Conservation (phyloP, 2,888 invertebrate species). For the Noctua comes region DNA sequence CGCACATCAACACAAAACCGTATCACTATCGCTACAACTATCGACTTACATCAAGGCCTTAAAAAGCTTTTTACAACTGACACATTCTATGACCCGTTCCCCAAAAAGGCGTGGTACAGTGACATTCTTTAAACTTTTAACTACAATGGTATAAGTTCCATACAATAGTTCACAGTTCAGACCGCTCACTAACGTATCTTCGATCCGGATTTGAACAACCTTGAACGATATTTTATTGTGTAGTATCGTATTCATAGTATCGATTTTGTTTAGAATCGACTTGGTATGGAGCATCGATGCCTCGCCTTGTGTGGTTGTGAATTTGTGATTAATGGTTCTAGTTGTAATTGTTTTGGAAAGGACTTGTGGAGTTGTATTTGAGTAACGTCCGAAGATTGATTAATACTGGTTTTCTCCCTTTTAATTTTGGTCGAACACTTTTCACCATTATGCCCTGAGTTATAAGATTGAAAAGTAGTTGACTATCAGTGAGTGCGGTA, state of each 20-base stretch:
- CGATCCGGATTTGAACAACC: conserved; percentile 85
- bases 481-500: neutral
- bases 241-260: conserved; percentile 75
- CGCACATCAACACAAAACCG: conserved; percentile 16
- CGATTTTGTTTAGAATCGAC: conserved; percentile 44
- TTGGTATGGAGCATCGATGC: conserved; percentile 18
- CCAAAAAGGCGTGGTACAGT: conserved; percentile 80
- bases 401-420: neutral
- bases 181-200: conserved; percentile 82
- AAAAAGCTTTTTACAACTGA: conserved; percentile 58
- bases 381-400: neutral
- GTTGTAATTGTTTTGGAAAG: conserved; percentile 36
- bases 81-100: conserved; percentile 72
- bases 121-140: conserved; percentile 83
- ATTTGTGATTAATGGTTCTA: conserved; percentile 51
- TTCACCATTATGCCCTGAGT: neutral
- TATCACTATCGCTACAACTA: conserved; percentile 22
- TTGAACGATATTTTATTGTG: conserved; percentile 81
- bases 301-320: conserved; percentile 53
- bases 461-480: neutral
- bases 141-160: conserved; percentile 64
- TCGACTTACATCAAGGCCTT: conserved; percentile 62
- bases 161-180: conserved; percentile 88
- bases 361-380: conserved; percentile 18
- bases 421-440: neutral